A percentile compares a stretch with the other conserved stretches of the same genome.
These are phyloP conservation scores for Puntigrus tetrazona DNA, from an alignment of 2,113 vertebrate species.

Conservation along the genomic window DNA sequence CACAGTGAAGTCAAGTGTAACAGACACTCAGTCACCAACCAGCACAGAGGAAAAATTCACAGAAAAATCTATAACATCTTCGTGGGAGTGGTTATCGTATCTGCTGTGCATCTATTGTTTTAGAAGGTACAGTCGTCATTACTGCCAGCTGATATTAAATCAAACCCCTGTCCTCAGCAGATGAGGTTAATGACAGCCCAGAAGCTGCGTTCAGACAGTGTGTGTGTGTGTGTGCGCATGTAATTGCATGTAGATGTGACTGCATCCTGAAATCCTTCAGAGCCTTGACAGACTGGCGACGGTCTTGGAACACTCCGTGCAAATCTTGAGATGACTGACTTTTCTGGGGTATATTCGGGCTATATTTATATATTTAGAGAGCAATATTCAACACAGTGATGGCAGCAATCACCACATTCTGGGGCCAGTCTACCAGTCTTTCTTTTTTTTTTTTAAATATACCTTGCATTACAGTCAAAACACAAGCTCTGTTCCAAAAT, in stretches of 20 bases:
- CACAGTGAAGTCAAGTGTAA: slow-evolving; percentile 26
- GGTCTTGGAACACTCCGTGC: background rate
- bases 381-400: slow-evolving; percentile 5
- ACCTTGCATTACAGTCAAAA: background rate
- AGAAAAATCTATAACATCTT: background rate
- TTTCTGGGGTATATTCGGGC: slow-evolving; percentile 11
- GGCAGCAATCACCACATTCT: background rate
- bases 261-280: slow-evolving; percentile 10
- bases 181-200: slow-evolving; percentile 31
- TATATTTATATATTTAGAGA: slow-evolving; percentile 2
- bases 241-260: background rate
- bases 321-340: slow-evolving; percentile 34
- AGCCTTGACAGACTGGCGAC: slow-evolving; percentile 12
- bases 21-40: slow-evolving; percentile 44
- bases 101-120: slow-evolving; percentile 32
- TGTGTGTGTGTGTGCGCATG: slow-evolving; percentile 1
- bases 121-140: slow-evolving; percentile 32
- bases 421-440: background rate
- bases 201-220: background rate
- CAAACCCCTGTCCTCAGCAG: slow-evolving; percentile 13
- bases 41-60: slow-evolving; percentile 28
- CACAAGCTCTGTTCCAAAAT: background rate
- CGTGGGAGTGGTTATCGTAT: slow-evolving; percentile 30
- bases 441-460: background rate
- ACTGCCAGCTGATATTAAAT: slow-evolving; percentile 40